Evolutionary conservation across 2,113 vertebrate genomes (phyloP), one percentile per base, ranked within the genome.

Genomic region (Zapus hudsonius): DNA sequence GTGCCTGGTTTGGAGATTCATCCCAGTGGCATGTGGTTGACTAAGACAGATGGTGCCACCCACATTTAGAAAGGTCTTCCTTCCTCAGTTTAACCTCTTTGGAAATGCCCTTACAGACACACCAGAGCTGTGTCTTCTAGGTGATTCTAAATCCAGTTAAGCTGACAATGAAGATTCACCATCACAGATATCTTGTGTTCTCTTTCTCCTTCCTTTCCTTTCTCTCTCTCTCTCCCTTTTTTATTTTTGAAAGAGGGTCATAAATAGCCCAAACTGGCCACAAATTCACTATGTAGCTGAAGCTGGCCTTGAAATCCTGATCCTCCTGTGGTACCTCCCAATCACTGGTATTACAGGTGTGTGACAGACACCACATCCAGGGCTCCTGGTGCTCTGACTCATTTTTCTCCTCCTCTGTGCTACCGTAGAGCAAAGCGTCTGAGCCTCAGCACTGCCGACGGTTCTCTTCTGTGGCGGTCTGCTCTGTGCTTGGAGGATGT

Each of bases 371-470:
- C 19, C 59, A 33, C 22, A 17, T n/a, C 38, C 79, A 40, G 38
- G n/a, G 47, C 59, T n/a, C 33, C 36, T 91, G 90, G 38, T 40
- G 42, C 36, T 67, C 44, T n/a, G 40, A 63, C 31, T 6, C 5
- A 33, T 20, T 70, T 38, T 78, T 36, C 15, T 16, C 11, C 31
- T 75, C 66, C 38, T 25, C 31, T 61, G 5, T 17, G 33, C 44
- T 33, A 25, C 1, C 44, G 31, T 31, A 33, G 19, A 42, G 20
- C 23, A 44, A 25, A 52, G 79, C 31, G 27, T 44, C 47, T 66
- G 27, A 38, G 75, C 59, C 63, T 52, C 0, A 17, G n/a, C 20
- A 31, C 27, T 13, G 7, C 0, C 0, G 12, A n/a, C 13, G 7
- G n/a, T 23, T 57, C 59, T 81, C 66, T 36, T 17, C 31, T 7